Evolutionary conservation across 2,888 invertebrate species (phyloP).

Genomic region (Troilus luridus): DNA sequence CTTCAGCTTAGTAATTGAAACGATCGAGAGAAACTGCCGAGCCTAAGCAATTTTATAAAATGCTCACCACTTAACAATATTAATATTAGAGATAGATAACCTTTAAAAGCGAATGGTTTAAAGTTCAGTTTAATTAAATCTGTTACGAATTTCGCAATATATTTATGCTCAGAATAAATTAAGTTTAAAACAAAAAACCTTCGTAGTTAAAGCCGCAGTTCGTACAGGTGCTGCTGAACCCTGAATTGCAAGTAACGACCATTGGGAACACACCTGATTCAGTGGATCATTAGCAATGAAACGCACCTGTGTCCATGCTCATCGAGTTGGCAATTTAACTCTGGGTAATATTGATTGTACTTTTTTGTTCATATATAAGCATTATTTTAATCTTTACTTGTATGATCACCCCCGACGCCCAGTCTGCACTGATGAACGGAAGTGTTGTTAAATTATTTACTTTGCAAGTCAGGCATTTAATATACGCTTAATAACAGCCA

Average conservation of each 20-base stretch:
- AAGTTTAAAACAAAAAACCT: neutral
- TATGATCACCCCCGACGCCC: too few species aligned
- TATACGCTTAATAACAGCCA: too few species aligned
- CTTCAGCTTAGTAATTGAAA: neutral
- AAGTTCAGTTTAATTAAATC: too few species aligned
- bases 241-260: neutral
- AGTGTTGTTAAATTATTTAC: too few species aligned
- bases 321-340: neutral
- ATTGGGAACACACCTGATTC: conserved; percentile 13
- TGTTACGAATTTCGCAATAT: too few species aligned
- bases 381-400: too few species aligned
- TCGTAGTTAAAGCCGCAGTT: neutral
- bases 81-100: neutral
- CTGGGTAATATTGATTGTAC: too few species aligned
- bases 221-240: neutral
- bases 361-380: too few species aligned
- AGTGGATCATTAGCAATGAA: neutral
- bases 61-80: neutral
- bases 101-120: neutral
- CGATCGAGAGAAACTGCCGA: neutral
- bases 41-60: neutral
- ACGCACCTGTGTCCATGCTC: neutral
- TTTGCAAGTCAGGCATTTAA: too few species aligned
- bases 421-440: too few species aligned
- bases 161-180: neutral